Evolutionary conservation across 2,797 vertebrate genomes (phyloP).

Genomic region (Sebastiscus tertius): DNA sequence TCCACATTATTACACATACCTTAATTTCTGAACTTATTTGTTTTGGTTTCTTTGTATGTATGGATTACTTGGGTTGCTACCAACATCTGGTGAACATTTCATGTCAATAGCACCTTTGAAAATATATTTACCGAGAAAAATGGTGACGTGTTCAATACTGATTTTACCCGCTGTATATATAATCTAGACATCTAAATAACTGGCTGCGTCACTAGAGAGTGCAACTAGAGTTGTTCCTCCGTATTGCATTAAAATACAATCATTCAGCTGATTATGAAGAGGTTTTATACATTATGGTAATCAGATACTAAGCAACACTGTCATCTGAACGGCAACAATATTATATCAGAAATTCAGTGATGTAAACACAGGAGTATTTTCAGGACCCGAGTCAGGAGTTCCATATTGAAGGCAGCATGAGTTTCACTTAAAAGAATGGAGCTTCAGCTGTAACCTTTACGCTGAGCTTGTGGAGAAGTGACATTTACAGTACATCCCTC

Average conservation of each 20-base stretch:
- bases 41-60: too few species aligned
- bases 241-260: not conserved
- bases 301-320: not conserved
- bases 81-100: too few species aligned
- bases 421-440: not conserved
- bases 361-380: not conserved
- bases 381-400: not conserved
- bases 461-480: conserved; percentile 21
- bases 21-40: too few species aligned
- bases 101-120: too few species aligned
- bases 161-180: too few species aligned
- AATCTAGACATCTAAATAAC: too few species aligned
- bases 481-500: conserved; percentile 44
- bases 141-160: too few species aligned
- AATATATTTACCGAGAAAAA: too few species aligned
- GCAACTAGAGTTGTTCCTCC: not conserved
- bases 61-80: too few species aligned
- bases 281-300: not conserved
- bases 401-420: not conserved
- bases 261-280: not conserved
- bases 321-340: not conserved
- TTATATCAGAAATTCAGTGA: not conserved
- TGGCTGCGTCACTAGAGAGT: too few species aligned
- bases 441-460: conserved; percentile 28
- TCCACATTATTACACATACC: too few species aligned